Evolutionary conservation across 1,140 invertebrate species (phyloP).

Genomic region (Scaptodrosophila lebanonensis): DNA sequence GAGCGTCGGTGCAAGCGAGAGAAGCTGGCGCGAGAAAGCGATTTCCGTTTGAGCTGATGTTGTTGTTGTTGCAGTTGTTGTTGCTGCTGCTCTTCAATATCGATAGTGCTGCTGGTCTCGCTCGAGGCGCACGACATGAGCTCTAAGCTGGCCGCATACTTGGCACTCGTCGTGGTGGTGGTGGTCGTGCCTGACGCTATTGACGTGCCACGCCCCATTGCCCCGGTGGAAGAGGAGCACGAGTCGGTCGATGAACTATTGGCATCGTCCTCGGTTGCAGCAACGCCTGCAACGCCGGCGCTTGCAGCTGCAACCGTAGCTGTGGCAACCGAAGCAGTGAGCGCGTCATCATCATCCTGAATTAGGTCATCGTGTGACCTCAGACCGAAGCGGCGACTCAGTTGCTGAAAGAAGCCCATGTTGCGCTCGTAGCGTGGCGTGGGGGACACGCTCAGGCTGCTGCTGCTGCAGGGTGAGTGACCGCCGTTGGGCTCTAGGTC

Average conservation of each 20-base stretch:
- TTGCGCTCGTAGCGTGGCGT: conserved; percentile 79
- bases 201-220: conserved; percentile 51
- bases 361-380: conserved; percentile 78
- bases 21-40: conserved; percentile 56
- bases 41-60: conserved; percentile 38
- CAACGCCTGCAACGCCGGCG: neutral
- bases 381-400: conserved; percentile 80
- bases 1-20: conserved; percentile 81
- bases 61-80: conserved; percentile 19
- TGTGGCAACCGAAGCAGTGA: conserved; percentile 17
- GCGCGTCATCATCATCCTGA: conserved; percentile 64
- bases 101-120: conserved; percentile 80
- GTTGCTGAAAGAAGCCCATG: conserved; percentile 80
- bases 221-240: conserved; percentile 79
- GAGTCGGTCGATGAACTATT: conserved; percentile 80
- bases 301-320: conserved; percentile 10
- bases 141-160: conserved; percentile 65
- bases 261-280: conserved; percentile 78
- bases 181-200: conserved; percentile 54
- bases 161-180: conserved; percentile 44
- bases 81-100: conserved; percentile 63
- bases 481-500: conserved; percentile 9
- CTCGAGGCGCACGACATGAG: conserved; percentile 80
- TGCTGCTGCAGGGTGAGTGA: conserved; percentile 43
- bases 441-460: conserved; percentile 68